Evolutionary conservation across 1,140 invertebrate genomes (phyloP).

Genomic region (Lucilia cuprina): DNA sequence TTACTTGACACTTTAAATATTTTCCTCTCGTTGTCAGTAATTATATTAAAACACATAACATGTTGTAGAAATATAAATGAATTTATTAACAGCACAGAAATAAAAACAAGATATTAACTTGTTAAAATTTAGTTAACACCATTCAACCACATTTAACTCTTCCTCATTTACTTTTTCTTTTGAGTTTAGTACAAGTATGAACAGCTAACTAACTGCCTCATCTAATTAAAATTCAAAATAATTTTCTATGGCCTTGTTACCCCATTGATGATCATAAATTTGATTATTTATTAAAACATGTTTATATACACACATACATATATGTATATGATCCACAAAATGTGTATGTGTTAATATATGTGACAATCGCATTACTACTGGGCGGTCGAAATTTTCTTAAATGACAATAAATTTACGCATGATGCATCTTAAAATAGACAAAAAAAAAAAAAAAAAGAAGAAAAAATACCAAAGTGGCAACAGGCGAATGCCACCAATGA

Average conservation of each 20-base stretch:
- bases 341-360: conserved; percentile 1
- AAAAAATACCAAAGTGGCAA: not conserved
- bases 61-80: too few species aligned
- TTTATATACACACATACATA: too few species aligned
- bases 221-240: not conserved
- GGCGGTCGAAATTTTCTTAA: not conserved
- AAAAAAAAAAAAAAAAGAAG: too few species aligned
- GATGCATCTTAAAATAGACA: not conserved
- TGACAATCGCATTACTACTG: conserved; percentile 6
- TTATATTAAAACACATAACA: not conserved
- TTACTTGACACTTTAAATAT: not conserved
- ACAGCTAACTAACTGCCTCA: not conserved
- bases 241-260: conserved; percentile 2
- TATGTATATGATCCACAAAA: not conserved
- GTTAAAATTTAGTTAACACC: not conserved
- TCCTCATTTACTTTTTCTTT: not conserved
- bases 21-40: not conserved
- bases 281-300: not conserved
- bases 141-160: not conserved
- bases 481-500: not conserved
- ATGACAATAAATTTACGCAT: conserved; percentile 7
- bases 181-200: not conserved
- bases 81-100: not conserved
- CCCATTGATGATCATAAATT: conserved; percentile 17
- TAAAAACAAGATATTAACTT: not conserved